These are phyloP conservation scores for Dolomedes plantarius DNA, from an alignment of 2,888 invertebrate species.

Conservation along the genomic window DNA sequence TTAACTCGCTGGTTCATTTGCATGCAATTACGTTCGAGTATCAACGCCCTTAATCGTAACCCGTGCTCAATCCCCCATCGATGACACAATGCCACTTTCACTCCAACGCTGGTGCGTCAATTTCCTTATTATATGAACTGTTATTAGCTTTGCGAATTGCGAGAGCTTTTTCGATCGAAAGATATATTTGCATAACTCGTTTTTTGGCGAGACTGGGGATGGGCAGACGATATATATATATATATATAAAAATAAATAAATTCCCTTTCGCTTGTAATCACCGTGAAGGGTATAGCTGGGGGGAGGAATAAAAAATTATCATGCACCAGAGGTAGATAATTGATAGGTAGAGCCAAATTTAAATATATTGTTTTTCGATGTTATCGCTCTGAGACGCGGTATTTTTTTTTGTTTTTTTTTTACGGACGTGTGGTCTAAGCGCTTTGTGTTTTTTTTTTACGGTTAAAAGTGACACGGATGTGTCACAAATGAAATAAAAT, in stretches of 20 bases:
- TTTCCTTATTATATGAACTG: conserved; percentile 4
- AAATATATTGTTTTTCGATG: not conserved
- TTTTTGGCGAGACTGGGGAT: not conserved
- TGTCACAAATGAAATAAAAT: too few relatives aligned
- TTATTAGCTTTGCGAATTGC: conserved; percentile 12
- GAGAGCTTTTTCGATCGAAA: not conserved
- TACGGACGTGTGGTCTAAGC: too few relatives aligned
- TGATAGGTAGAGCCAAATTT: not conserved
- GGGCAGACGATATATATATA: not conserved
- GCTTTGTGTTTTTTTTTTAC: too few relatives aligned
- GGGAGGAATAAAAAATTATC: not conserved
- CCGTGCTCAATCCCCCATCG: too few relatives aligned
- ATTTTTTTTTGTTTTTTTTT: too few relatives aligned
- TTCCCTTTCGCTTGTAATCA: not conserved
- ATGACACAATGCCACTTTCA: conserved; percentile 2
- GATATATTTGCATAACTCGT: conserved; percentile 5
- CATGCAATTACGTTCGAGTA: not conserved
- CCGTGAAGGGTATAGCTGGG: too few relatives aligned
- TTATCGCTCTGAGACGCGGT: too few relatives aligned
- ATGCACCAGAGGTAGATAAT: not conserved
- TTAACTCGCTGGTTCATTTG: too few relatives aligned
- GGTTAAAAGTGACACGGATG: too few relatives aligned
- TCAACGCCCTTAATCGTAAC: not conserved
- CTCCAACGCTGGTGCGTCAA: not conserved
- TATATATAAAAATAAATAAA: not conserved